Evolutionary conservation across 2,113 vertebrate genomes (phyloP).

Genomic region (Tetraodon nigroviridis): DNA sequence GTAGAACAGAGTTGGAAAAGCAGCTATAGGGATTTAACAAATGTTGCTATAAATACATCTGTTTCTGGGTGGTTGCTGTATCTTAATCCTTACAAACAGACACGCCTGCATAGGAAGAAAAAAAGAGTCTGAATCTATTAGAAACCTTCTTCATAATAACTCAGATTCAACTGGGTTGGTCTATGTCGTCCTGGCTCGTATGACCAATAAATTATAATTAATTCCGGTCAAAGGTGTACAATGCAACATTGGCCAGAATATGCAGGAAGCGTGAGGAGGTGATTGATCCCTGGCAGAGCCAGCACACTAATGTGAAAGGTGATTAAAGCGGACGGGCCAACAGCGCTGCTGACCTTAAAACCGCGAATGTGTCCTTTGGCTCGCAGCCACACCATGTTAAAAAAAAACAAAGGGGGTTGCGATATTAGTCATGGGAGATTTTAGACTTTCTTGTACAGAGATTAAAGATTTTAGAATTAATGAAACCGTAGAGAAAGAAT

Average conservation of each 20-base stretch:
- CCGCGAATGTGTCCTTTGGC: conserved; percentile 30
- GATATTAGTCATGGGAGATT: too few species aligned
- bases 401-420: too few species aligned
- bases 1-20: not conserved
- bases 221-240: conserved; percentile 51
- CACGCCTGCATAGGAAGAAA: conserved; percentile 9
- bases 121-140: conserved; percentile 35
- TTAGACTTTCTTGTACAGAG: too few species aligned
- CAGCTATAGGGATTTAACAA: not conserved
- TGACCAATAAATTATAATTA: conserved; percentile 55
- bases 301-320: conserved; percentile 50
- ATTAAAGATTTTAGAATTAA: too few species aligned
- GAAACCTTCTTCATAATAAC: conserved; percentile 18
- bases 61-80: not conserved
- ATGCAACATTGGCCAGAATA: conserved; percentile 48
- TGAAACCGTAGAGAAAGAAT: too few species aligned
- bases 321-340: conserved; percentile 44
- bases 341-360: conserved; percentile 40
- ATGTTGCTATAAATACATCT: not conserved
- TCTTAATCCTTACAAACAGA: not conserved
- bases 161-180: conserved; percentile 43
- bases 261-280: conserved; percentile 16
- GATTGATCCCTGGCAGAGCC: conserved; percentile 36
- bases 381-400: conserved; percentile 5
- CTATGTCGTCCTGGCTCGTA: conserved; percentile 42